These are phyloP conservation scores for Lophochroa leadbeateri DNA, from an alignment of 2,113 vertebrate species.

Conservation along the genomic window DNA sequence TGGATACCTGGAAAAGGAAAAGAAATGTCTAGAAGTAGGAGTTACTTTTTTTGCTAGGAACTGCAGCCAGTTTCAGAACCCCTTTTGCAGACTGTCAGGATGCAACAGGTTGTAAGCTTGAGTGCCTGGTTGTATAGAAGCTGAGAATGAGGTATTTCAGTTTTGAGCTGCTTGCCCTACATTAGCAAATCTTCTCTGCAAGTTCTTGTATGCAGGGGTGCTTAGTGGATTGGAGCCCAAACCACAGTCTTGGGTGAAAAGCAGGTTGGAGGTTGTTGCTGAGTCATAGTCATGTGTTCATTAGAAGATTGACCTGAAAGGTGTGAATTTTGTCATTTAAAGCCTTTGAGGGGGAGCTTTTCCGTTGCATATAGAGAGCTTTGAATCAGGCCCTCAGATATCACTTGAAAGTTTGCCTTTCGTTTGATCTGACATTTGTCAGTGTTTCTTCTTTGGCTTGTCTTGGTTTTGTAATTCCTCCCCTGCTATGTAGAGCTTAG, in stretches of 20 bases:
- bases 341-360: not conserved
- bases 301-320: not conserved
- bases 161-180: not conserved
- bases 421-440: rapidly evolving
- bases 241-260: not conserved
- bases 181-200: not conserved
- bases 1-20: not conserved
- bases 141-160: not conserved
- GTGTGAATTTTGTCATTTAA: not conserved
- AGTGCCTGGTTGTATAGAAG: not conserved
- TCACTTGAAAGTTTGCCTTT: not conserved
- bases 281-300: not conserved
- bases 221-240: not conserved
- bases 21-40: not conserved
- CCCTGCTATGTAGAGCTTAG: not conserved
- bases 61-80: not conserved
- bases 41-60: not conserved
- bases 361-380: not conserved
- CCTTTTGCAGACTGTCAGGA: not conserved
- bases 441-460: not conserved
- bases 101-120: not conserved
- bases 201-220: not conserved
- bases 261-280: not conserved
- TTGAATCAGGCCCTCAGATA: not conserved
- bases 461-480: not conserved